Conservation (phyloP, 2,113 vertebrate species). For the Caloenas nicobarica region DNA sequence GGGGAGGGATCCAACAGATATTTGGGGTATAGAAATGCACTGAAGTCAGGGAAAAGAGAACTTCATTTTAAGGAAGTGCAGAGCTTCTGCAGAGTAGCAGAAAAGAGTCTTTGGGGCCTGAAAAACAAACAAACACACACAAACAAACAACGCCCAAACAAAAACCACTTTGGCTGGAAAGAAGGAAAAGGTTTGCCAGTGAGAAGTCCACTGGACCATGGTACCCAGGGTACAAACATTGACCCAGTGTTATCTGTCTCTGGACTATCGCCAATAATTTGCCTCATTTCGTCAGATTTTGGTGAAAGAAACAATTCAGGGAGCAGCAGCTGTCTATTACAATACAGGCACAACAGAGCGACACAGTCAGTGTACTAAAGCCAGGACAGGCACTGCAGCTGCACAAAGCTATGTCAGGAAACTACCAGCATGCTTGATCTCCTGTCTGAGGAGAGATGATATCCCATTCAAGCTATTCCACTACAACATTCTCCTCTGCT, state of each 20-base stretch:
- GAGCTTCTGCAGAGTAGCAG: not conserved
- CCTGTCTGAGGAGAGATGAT: not conserved
- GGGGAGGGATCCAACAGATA: not conserved
- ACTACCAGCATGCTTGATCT: not conserved
- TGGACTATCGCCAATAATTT: conserved; percentile 2
- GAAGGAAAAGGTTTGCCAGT: not conserved
- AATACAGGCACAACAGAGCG: not conserved
- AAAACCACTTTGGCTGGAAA: not conserved
- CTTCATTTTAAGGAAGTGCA: not conserved
- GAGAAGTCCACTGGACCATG: not conserved
- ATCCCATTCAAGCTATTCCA: not conserved
- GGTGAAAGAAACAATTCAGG: conserved; percentile 56
- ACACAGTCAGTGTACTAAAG: not conserved
- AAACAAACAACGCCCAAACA: too few species aligned
- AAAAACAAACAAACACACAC: not conserved
- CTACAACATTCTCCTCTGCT: not conserved
- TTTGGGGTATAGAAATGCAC: not conserved
- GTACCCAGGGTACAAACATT: not conserved
- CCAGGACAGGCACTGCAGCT: not conserved
- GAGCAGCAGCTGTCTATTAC: conserved; percentile 9
- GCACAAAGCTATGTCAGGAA: not conserved
- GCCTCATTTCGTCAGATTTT: conserved; percentile 28
- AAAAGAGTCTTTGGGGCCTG: not conserved
- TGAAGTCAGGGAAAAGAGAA: not conserved
- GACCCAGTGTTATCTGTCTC: not conserved